Base-by-base conservation (phyloP, 2,888 invertebrate species). In the Mythimna lalbum region DNA sequence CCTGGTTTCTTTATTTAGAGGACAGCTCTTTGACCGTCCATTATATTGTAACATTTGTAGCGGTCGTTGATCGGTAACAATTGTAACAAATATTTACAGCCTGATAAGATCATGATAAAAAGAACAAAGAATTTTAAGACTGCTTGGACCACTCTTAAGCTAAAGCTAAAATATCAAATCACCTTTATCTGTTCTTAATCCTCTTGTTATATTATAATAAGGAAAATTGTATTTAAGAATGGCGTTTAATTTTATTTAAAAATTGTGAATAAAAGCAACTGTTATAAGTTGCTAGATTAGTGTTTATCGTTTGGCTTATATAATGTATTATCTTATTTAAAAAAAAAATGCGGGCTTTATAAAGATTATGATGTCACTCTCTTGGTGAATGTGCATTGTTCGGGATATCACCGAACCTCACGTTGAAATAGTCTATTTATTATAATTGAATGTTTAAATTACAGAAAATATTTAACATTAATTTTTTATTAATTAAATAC, bases 51-150 rank as follows among this genome's bases (percentile, higher is more conserved):
- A 14, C 36, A 33, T 36, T 36, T 36, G 33, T 56, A 55, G 47
- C 21, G 57, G 57, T 49, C 64, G 64, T 49, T 57, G 52, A 74
- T 63, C 64, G 31, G 23, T 39, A 19, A 31, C 23, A 47, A 53
- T 56, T 57, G 23, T 39, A 19, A 31, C 21, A 47, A 53, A 62
- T 57, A 5, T 14, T 80, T 49, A 56, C 49, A 19, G 3, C 14
- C 50, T 56, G 23, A 74, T 63, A 80, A 63, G 19, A 63, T 57
- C 36, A 14, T 47, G 53, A 78, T 78, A 55, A 80, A 69, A 47
- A 60, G 4, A 12, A 55, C 57, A 69, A 53, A 60, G 39, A 19
- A 14, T 59, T 59, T 39, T 19, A 56, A 23, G 1, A 36, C 3
- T 14, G 10, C 21, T 33, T 57, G 14, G 7, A 61, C 5, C 12